Evolutionary conservation across 2,888 invertebrate species (phyloP).

Genomic region (Limnephilus lunatus): DNA sequence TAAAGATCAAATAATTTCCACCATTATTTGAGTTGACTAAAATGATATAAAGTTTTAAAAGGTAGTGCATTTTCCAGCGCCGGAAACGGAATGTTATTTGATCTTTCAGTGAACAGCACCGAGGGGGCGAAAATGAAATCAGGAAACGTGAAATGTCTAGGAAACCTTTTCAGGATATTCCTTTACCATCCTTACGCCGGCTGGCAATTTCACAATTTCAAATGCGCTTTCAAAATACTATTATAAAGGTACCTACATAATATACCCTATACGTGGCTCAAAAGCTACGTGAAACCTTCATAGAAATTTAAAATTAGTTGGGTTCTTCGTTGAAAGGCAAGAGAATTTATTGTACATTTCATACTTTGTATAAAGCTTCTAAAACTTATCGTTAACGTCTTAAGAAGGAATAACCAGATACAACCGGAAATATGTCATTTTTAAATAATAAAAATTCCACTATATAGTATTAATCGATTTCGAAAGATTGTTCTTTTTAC

Average conservation of each 20-base stretch:
- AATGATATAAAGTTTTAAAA: conserved; percentile 7
- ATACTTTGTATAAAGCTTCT: neutral
- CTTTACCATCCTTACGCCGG: conserved; percentile 58
- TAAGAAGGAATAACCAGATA: too few species aligned
- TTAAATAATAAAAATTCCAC: too few species aligned
- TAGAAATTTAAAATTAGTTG: neutral
- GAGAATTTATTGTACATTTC: neutral
- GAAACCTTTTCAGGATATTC: conserved; percentile 56
- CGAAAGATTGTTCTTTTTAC: too few species aligned
- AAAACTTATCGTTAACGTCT: neutral
- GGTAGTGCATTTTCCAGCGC: conserved; percentile 17
- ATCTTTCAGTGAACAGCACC: conserved; percentile 43
- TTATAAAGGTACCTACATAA: neutral
- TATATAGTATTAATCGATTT: too few species aligned
- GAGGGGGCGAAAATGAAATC: conserved; percentile 52
- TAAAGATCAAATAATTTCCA: neutral
- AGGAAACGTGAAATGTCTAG: conserved; percentile 57
- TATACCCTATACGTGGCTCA: neutral
- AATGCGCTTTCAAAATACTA: conserved; percentile 31
- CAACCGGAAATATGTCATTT: too few species aligned
- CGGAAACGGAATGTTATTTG: conserved; percentile 50
- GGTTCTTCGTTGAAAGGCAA: neutral
- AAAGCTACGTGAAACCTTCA: neutral
- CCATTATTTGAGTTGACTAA: neutral
- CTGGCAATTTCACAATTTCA: conserved; percentile 59